Evolutionary conservation across 2,113 vertebrate genomes (phyloP).

Genomic region (Colinus virginianus): DNA sequence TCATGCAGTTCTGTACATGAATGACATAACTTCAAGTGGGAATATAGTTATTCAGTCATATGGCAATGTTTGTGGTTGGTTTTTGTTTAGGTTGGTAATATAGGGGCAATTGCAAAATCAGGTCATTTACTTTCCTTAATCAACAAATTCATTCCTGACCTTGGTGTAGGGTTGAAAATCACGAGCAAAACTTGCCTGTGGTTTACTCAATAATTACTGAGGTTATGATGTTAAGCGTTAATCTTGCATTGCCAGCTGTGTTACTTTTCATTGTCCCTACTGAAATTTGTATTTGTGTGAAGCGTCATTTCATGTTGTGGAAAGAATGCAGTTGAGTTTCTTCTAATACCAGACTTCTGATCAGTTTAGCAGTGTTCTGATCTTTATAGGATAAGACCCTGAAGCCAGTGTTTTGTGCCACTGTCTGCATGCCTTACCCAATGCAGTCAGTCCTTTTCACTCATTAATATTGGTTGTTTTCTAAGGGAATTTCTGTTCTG

Average conservation of each 20-base stretch:
- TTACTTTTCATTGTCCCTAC: not conserved
- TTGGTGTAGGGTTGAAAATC: not conserved
- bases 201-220: not conserved
- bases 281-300: not conserved
- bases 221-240: not conserved
- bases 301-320: not conserved
- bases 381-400: not conserved
- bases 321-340: not conserved
- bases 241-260: not conserved
- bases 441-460: accelerated
- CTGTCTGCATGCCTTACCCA: not conserved
- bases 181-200: not conserved
- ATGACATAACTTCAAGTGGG: not conserved
- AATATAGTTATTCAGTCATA: not conserved
- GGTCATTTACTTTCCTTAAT: not conserved
- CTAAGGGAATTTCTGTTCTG: not conserved
- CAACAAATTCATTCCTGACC: not conserved
- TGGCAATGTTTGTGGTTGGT: not conserved
- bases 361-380: not conserved
- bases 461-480: not conserved
- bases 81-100: not conserved
- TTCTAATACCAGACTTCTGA: not conserved
- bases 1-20: not conserved
- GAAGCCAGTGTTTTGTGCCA: not conserved
- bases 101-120: not conserved